These are phyloP conservation scores for Ligdia adustata DNA, from an alignment of 2,888 invertebrate genomes.

Conservation along the genomic window DNA sequence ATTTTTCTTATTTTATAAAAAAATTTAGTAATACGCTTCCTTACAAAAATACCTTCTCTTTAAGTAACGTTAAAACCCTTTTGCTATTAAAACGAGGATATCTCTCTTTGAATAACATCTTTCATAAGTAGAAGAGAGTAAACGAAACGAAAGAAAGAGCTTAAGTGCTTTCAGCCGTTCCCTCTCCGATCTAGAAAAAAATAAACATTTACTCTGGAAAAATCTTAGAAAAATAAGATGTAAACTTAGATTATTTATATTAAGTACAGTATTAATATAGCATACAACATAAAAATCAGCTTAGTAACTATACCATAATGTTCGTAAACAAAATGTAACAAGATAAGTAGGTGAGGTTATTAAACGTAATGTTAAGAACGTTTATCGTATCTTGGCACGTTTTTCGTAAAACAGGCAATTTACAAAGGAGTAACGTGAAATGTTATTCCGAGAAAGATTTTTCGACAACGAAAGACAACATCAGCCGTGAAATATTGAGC, in stretches of 20 bases:
- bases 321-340: slow-evolving; percentile 9
- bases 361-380: no score
- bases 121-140: slow-evolving; percentile 5
- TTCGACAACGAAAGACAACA: slow-evolving; percentile 9
- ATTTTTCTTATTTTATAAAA: no score
- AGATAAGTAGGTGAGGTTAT: no score
- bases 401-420: slow-evolving; percentile 14
- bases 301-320: background rate
- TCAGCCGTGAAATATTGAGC: slow-evolving; percentile 14
- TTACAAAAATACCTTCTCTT: no score
- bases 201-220: slow-evolving; percentile 1
- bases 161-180: slow-evolving; percentile 12
- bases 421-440: slow-evolving; percentile 10
- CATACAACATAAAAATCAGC: background rate
- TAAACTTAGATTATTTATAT: background rate
- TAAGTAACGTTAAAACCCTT: no score
- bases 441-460: slow-evolving; percentile 8
- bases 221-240: background rate
- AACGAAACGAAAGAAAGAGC: slow-evolving; percentile 11
- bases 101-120: background rate
- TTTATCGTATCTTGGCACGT: slow-evolving; percentile 9
- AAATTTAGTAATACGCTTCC: no score
- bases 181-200: slow-evolving; percentile 1
- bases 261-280: background rate
- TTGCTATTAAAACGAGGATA: no score